Evolutionary conservation across 2,113 vertebrate genomes (phyloP), one percentile per base, ranked within the genome.

Genomic region (Odocoileus hemionus): DNA sequence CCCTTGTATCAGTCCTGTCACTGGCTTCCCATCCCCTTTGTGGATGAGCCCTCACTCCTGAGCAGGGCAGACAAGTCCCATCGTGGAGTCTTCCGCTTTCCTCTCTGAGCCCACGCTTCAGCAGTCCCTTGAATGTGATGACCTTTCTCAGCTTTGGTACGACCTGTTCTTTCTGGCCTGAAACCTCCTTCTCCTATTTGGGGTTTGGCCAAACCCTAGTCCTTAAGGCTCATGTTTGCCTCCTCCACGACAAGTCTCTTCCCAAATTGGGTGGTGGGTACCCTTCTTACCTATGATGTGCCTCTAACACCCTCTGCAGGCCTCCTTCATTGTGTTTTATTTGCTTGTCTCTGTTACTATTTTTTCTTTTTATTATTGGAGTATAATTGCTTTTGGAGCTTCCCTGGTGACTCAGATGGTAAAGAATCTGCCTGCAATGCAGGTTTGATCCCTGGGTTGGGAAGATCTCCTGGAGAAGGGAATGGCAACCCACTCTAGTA

Each of bases 31-130:
- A 33, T 47, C 10, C 61, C n/a, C 28, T 74, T 15, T 45, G 33
- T 11, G 25, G 50, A 19, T 6, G n/a, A 57, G 7, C 58, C 33
- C 25, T 50, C 52, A 6, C 36, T 90, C 57, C 25, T 17, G 57
- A 23, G 58, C 16, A 7, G 36, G 74, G 16, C 43, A 36, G 36
- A 25, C 13, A 47, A 82, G 52, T 21, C 43, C 64, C 26, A 14
- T 39, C 3, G 0, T 14, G 23, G 30, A 21, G 16, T n/a, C 47
- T 33, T 43, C 39, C 47, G 33, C 23, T 45, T 30, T 92, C 43
- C 25, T 54, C 16, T 45, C 52, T 39, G 26, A 1, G 5, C 12
- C 30, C 26, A 9, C 0, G 0, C 33, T 16, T 57, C 1, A 57
- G 33, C 6, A 67, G 30, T 70, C 54, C 13, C 30, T 74, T 47